A percentile compares a stretch with the other conserved stretches of the same genome.
These are phyloP conservation scores for Salvator merianae DNA, from an alignment of 2,113 vertebrate species.

Conservation along the genomic window DNA sequence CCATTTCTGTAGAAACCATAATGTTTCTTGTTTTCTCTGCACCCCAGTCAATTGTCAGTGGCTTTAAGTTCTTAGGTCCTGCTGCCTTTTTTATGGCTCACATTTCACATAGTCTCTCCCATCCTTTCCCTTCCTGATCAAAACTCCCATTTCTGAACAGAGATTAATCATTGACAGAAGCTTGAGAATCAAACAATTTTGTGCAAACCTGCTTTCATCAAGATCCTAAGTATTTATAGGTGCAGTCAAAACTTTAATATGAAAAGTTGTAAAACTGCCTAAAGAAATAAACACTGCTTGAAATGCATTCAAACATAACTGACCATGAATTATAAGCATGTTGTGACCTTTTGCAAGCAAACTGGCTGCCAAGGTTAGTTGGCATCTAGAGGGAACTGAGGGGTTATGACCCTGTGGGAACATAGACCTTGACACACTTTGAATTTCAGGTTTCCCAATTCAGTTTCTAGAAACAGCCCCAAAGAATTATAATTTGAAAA, in stretches of 20 bases:
- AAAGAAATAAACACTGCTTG: conserved; percentile 44
- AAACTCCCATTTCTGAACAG: background rate
- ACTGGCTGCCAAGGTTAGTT: conserved; percentile 45
- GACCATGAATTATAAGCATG: conserved; percentile 48
- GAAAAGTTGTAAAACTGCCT: conserved; percentile 44
- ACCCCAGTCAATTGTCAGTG: background rate
- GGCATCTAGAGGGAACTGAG: conserved; percentile 20
- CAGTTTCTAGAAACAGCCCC: conserved; percentile 13
- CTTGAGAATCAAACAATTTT: conserved; percentile 10
- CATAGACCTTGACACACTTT: conserved; percentile 20
- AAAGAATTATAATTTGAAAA: conserved; percentile 39
- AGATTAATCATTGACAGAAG: background rate
- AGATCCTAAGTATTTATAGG: conserved; percentile 17
- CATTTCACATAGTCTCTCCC: background rate
- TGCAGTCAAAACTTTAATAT: conserved; percentile 22
- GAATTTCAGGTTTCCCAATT: background rate
- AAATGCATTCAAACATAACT: conserved; percentile 39
- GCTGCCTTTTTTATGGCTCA: background rate
- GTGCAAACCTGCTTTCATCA: conserved; percentile 9
- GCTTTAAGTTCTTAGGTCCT: background rate
- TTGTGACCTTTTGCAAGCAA: conserved; percentile 43
- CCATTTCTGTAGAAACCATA: background rate
- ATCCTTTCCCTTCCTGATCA: background rate
- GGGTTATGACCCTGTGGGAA: conserved; percentile 40
- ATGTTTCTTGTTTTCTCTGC: background rate